Evolutionary conservation across 2,888 invertebrate genomes (phyloP), one percentile per base, ranked within the genome.

Genomic region (Drosophila basisetae): DNA sequence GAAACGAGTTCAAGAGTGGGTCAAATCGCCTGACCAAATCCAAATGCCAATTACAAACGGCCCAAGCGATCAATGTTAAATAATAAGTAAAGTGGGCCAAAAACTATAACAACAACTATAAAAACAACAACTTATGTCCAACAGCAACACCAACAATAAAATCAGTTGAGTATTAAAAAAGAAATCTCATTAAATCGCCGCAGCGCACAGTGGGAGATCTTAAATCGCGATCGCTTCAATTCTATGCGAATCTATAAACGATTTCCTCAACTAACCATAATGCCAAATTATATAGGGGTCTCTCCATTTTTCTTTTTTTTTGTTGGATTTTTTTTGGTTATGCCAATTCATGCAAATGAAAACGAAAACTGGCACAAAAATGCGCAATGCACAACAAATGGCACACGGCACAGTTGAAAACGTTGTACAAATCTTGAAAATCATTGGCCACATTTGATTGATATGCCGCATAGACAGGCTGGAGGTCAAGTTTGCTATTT

Each of bases 321-420:
- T 10, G 13, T 30, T 18, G 1, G 2, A 2, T 6, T 16, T 35
- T 35, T 16, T 18, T 58, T 61, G 30, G 58, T 83, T 81, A 55
- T 65, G 82, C 80, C 84, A 81, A 85, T 86, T 85, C 85, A 86
- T 89, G 87, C 87, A 76, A 91, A 86, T 89, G 84, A 87, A 84
- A 84, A 89, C 84, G 88, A 87, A 90, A 86, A 77, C 89, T 74
- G 82, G 58, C 81, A 80, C 68, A 84, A 67, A 74, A 65, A 59
- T 60, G 50, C 41, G 71, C 53, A 54, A 68, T 50, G 60, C 37
- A 60, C 47, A 54, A 62, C 69, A 84, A 82, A 75, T 78, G 70
- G 74, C 69, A 71, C 61, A 82, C 59, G 62, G 62, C 59, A 60
- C 39, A 37, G 50, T 63, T 79, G 49, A 73, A 73, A 80, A 80